phyloP scores from a whole-genome alignment of 2,113 vertebrate species.

The Pseudorasbora parva region DNA sequence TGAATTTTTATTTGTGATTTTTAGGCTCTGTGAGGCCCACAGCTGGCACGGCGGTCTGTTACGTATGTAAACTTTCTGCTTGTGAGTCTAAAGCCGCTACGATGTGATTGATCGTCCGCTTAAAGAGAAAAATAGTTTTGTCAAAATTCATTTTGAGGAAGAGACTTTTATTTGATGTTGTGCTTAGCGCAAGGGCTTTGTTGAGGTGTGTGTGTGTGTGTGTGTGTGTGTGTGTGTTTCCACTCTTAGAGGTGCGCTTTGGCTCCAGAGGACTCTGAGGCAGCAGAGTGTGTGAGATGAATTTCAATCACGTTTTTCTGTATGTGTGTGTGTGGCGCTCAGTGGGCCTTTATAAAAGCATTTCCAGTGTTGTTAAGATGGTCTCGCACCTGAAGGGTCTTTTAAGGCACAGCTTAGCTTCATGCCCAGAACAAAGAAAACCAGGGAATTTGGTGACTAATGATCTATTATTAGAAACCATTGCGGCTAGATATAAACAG shows the following conservation, averaged over 20 bases:
- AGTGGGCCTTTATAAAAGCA: slow-evolving; percentile 48
- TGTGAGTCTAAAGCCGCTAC: slow-evolving; percentile 39
- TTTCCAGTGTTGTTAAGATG: slow-evolving; percentile 46
- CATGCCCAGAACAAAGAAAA: slow-evolving; percentile 20
- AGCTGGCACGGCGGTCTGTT: background rate
- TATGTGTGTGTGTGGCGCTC: slow-evolving; percentile 30
- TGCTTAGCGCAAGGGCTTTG: slow-evolving; percentile 31
- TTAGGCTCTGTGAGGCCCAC: background rate
- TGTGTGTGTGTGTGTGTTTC: slow-evolving; percentile 34
- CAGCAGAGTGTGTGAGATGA: slow-evolving; percentile 62
- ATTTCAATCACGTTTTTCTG: slow-evolving; percentile 57
- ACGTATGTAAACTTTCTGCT: slow-evolving; percentile 18
- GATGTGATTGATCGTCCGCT: slow-evolving; percentile 60
- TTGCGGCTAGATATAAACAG: slow-evolving; percentile 28
- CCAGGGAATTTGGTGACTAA: slow-evolving; percentile 37
- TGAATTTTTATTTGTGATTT: slow-evolving; percentile 12
- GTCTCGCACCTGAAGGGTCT: slow-evolving; percentile 51
- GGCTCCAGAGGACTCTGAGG: slow-evolving; percentile 57
- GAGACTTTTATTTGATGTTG: slow-evolving; percentile 34
- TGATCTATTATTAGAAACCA: slow-evolving; percentile 35
- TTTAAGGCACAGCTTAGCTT: slow-evolving; percentile 25
- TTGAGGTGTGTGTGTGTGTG: slow-evolving; percentile 17
- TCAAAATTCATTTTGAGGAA: slow-evolving; percentile 35
- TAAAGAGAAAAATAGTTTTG: slow-evolving; percentile 20
- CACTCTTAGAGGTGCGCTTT: slow-evolving; percentile 49